Evolutionary conservation across 2,888 invertebrate genomes (phyloP), one percentile per base, ranked within the genome.

Genomic region (Uropetala carovei): DNA sequence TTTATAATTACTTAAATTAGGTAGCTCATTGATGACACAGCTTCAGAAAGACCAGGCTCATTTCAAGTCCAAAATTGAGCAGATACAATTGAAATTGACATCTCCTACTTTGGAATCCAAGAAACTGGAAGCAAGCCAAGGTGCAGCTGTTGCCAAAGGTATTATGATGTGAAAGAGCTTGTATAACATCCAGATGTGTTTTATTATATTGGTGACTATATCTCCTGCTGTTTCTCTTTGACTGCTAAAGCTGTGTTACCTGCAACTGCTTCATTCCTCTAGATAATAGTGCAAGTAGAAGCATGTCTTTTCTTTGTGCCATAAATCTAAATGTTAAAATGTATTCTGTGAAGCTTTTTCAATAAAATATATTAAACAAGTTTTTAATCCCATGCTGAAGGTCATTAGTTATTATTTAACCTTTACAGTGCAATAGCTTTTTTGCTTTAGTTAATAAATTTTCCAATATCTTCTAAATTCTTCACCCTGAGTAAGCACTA

Each of bases 41-140:
- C 94, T 97, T 3, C 96, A 96, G 91, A 97, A 97, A 93, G 98
- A 98, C 93, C 97, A 97, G 94, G 95, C 96, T 68, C 95, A 96
- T 91, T 98, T 98, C 94, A 97, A 98, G 93, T 97, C 97, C 93
- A 97, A 97, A 94, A 97, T 98, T 93, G 98, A 98, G 94, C 97
- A 97, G 93, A 96, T 98, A 92, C 98, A 98, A 94, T 94, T 97
- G 58, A 97, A 97, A 93, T 95, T 98, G 68, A 97, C 97, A 0
- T 96, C 97, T 0, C 96, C 97, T 0, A 96, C 96, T 0, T 95
- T 97, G 8, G 96, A 97, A 93, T 96, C 95, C 92, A 96, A 96
- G 89, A 94, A 94, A 1, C 92, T 94, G 0, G 95, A 95, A 85
- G 95, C 82, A 92, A 92, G 89, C 92, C 91, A 92, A 91, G 91